Conservation (phyloP, 1,140 invertebrate species). For the Euura lappo region DNA sequence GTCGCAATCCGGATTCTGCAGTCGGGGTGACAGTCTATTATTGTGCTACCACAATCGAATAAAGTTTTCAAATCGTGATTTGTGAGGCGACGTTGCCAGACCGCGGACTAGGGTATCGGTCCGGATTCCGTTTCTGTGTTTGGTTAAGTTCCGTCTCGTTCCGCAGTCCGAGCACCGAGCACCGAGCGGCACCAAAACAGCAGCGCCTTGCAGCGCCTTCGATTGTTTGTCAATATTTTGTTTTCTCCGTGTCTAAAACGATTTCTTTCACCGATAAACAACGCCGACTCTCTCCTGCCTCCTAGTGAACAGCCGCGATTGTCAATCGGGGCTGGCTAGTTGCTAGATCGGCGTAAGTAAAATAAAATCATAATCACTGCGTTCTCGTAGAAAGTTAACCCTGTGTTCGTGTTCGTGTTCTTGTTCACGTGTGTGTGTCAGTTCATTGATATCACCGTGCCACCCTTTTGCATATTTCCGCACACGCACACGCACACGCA, state of each 20-base stretch:
- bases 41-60: neutral
- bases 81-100: neutral
- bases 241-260: neutral
- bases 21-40: neutral
- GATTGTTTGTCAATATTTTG: slow-evolving; percentile 44
- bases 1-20: neutral
- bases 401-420: neutral
- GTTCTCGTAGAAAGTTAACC: neutral
- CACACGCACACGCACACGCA: neutral
- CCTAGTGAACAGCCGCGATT: too few species aligned
- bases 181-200: slow-evolving; percentile 26
- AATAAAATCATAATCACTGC: neutral
- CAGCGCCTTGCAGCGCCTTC: slow-evolving; percentile 23
- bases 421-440: neutral
- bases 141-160: slow-evolving; percentile 18
- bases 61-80: slow-evolving; percentile 1
- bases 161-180: slow-evolving; percentile 15
- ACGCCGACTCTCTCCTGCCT: too few species aligned
- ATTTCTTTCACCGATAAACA: too few species aligned
- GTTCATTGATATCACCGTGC: slow-evolving; percentile 1
- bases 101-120: too few species aligned
- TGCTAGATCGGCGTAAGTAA: neutral
- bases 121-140: neutral
- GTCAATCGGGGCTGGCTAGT: neutral
- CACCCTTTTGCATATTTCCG: neutral